Conservation (phyloP, 2,888 invertebrate species). For the Molanna angustata region DNA sequence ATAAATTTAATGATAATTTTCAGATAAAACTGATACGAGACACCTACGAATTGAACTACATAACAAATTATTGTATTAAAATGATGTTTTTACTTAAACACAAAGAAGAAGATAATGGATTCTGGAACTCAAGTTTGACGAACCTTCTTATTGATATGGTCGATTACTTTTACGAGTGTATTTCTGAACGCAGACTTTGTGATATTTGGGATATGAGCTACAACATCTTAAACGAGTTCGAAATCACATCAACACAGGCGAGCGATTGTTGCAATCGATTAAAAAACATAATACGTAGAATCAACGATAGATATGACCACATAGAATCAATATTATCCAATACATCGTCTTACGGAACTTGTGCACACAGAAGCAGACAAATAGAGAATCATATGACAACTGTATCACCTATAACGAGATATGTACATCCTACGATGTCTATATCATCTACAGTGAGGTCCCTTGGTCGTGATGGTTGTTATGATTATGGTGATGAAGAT, state of each 20-base stretch:
- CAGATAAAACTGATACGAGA: constrained; percentile 1
- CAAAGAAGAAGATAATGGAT: neutral
- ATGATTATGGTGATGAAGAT: too few relatives aligned
- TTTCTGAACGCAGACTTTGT: neutral
- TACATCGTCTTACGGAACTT: neutral
- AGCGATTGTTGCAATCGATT: neutral
- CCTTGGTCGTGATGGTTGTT: too few relatives aligned
- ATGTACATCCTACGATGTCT: too few relatives aligned
- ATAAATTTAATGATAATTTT: too few relatives aligned
- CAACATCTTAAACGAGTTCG: neutral
- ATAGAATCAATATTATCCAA: neutral
- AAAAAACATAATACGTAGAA: neutral
- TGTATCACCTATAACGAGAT: too few relatives aligned
- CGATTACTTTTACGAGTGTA: neutral
- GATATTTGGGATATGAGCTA: neutral
- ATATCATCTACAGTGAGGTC: too few relatives aligned
- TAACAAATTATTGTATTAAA: neutral
- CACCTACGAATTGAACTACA: neutral
- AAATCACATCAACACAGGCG: neutral
- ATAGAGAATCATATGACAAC: too few relatives aligned
- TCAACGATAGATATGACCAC: neutral
- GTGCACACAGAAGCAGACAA: too few relatives aligned
- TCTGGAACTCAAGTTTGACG: neutral
- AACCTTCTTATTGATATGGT: neutral
- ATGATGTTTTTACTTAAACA: neutral